Evolutionary conservation across 2,797 vertebrate genomes (phyloP).

Genomic region (Typhlichthys subterraneus): DNA sequence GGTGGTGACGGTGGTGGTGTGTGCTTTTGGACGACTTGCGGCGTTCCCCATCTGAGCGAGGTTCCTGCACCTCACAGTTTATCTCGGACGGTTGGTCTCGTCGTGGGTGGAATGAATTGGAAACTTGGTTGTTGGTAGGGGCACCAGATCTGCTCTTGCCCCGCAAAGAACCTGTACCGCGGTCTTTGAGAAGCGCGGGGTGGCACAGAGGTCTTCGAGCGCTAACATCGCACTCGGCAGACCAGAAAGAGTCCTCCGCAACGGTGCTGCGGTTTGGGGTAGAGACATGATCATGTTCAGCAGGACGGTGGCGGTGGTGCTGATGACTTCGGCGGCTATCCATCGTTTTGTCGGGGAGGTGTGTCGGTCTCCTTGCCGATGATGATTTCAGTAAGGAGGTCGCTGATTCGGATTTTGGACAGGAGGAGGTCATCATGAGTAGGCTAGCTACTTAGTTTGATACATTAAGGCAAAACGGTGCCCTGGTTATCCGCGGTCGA

Average conservation of each 20-base stretch:
- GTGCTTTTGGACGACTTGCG: conserved; percentile 68
- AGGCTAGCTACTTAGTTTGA: conserved; percentile 28
- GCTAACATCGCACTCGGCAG: conserved; percentile 85
- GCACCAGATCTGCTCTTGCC: conserved; percentile 65
- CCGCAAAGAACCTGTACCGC: conserved; percentile 63
- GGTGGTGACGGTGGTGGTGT: conserved; percentile 75
- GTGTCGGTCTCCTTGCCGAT: conserved; percentile 73
- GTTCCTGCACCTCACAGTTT: conserved; percentile 49
- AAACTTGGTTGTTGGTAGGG: conserved; percentile 51
- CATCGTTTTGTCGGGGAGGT: conserved; percentile 49
- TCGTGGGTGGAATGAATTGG: conserved; percentile 65
- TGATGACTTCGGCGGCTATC: conserved; percentile 67
- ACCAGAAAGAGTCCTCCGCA: conserved; percentile 72
- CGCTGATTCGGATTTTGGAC: conserved; percentile 81
- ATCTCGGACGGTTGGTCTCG: conserved; percentile 62
- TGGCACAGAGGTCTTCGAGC: conserved; percentile 92
- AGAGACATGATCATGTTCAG: conserved; percentile 63
- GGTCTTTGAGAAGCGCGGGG: conserved; percentile 71
- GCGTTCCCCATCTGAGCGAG: conserved; percentile 60
- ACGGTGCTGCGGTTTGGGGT: conserved; percentile 45
- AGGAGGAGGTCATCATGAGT: conserved; percentile 76
- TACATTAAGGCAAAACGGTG: conserved; percentile 27
- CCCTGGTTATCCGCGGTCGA: conserved; percentile 26
- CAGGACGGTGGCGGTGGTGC: conserved; percentile 58
- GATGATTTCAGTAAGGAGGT: conserved; percentile 85